A percentile compares a stretch with the other conserved stretches of the same genome.
Conservation (phyloP, 2,797 vertebrate genomes). For the Australoheros facetus region DNA sequence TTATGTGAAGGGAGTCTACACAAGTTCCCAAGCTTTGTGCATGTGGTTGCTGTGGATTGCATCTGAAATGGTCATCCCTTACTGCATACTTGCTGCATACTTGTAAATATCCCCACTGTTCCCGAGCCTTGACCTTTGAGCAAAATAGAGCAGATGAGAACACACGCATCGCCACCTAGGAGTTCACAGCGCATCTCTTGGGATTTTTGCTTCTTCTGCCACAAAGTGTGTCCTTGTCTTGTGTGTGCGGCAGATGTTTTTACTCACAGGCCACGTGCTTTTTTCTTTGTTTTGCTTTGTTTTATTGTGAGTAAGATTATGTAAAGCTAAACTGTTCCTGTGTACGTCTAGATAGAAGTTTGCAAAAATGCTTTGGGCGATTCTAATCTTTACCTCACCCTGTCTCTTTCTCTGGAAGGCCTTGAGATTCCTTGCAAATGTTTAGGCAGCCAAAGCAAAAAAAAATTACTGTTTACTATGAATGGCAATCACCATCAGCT, state of each 20-base stretch:
- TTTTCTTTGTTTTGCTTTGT: background rate
- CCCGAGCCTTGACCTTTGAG: conserved; percentile 67
- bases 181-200: conserved; percentile 13
- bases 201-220: conserved; percentile 26
- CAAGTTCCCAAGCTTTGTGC: background rate
- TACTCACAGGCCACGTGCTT: background rate
- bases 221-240: conserved; percentile 2
- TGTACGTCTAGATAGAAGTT: background rate
- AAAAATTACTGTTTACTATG: background rate
- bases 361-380: background rate
- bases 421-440: conserved; percentile 57
- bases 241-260: background rate
- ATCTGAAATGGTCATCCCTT: background rate
- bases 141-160: conserved; percentile 51
- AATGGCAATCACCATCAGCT: background rate
- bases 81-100: conserved; percentile 35
- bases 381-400: background rate
- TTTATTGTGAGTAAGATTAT: background rate
- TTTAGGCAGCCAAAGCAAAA: background rate
- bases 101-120: conserved; percentile 45
- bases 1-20: background rate
- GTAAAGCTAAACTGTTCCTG: background rate
- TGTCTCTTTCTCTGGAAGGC: conserved; percentile 1
- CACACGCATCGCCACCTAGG: conserved; percentile 50
- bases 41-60: background rate